Base-by-base conservation (phyloP, 1,140 invertebrate species). In the Ips nitidus region DNA sequence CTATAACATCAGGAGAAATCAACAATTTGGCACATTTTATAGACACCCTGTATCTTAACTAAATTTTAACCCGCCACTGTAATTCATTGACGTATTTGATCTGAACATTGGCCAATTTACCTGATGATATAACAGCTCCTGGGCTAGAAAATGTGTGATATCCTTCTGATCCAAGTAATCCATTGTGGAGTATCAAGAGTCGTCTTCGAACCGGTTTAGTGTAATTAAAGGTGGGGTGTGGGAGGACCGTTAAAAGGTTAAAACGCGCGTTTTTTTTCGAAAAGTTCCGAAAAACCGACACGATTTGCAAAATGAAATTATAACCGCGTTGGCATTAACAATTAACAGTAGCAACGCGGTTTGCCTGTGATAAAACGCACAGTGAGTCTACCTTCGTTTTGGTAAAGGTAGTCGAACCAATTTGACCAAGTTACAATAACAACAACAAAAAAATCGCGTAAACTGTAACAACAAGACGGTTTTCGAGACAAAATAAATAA, bases 121-220 rank as follows among this genome's bases (percentile, higher is more conserved):
- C 79, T 80, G 79, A 59, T 92, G 90, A 83, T 88, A 90, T 81
- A 89, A 89, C 80, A 92, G 84, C 84, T 92, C 90, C 80, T 89
- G 90, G 75, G 90, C 89, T 74, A 92, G 85, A 81, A 92, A 89
- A 82, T 87, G 90, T 68, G 90, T 88, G 79, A 91, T 88, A 83
- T 92, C 90, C 82, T 88, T 86, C 74, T 90, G 87, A 84, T 92
- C 90, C 82, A 91, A 88, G 80, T 75, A 78, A 61, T 77, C 78
- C 78, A 80, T 80, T 53, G 66, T 65, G 39, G 38, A 65, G 52
- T 63, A 67, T 50, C 57, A 60, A 53, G 2, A 50, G 3, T 22
- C 22, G 22, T 22, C 22, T 22, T 22, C 22, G 22, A 22, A 22
- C 22, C 22, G 22, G 22, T 22, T 22, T 22, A 22, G 22, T 22